Base-by-base conservation (phyloP, 2,888 invertebrate species). In the Schizotus pectinicornis region DNA sequence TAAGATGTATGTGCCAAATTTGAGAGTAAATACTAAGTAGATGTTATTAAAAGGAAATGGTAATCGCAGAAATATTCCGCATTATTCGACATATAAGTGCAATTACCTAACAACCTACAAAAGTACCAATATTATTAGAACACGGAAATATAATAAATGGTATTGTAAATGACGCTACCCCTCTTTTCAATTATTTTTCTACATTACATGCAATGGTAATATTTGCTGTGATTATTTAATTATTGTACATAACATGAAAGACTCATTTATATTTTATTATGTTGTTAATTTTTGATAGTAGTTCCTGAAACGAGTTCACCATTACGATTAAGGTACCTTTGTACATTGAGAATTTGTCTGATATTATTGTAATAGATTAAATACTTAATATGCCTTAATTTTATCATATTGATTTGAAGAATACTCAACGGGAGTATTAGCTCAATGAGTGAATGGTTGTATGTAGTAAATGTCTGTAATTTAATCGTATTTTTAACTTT, bases 231-330 rank as follows among this genome's bases (percentile, higher is more conserved):
- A 74, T 74, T 73, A 65, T 73, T 74, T 74, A 53, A 59, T 61
- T 61, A 68, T 62, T 74, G 72, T 74, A 74, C 60, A 74, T 74
- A 71, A 70, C 64, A 69, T 65, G 56, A 59, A 71, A 71, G 70
- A 72, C 70, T 73, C 65, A 63, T 68, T 69, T 70, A 63, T 71
- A 71, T 69, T 70, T 73, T 71, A 68, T 70, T 68, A 62, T 62
- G 49, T 65, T 65, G 62, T 67, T 67, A 65, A 59, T 68, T 69
- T 67, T 64, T 64, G 68, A 71, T 67, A 65, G 69, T 74, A 73
- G 74, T 75, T 75, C 74, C 74, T 75, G 71, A 69, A 63, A 64
- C 69, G 70, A 71, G 74, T 75, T 75, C 71, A 74, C 74, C 74
- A 75, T 72, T 71, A 71, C 56, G 71, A 68, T 69, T 70, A 72